These are phyloP conservation scores for Psammodynastes pulverulentus DNA, from an alignment of 2,113 vertebrate genomes.

Conservation along the genomic window DNA sequence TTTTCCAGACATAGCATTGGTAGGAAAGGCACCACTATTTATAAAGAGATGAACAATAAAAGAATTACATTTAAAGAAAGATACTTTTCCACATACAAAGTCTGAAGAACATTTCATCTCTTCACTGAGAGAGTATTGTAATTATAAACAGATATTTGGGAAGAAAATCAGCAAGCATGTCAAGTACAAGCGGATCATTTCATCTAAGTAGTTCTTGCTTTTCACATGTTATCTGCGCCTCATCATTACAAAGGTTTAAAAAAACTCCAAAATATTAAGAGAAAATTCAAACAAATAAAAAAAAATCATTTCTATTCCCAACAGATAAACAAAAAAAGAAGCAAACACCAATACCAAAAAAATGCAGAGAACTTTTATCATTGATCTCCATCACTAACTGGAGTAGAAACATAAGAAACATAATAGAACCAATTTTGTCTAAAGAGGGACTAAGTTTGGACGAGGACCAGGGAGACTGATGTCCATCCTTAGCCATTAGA, in stretches of 20 bases:
- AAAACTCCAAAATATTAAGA: neutral
- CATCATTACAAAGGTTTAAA: neutral
- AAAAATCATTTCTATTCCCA: neutral
- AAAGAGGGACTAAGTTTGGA: too few relatives aligned
- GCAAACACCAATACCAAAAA: too few relatives aligned
- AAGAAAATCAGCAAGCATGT: neutral
- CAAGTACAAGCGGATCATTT: neutral
- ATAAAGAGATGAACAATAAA: neutral
- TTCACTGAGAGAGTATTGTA: neutral
- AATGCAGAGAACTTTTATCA: too few relatives aligned
- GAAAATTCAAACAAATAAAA: too few relatives aligned
- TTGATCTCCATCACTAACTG: too few relatives aligned
- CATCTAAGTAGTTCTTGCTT: neutral
- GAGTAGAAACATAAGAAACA: too few relatives aligned
- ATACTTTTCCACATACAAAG: neutral
- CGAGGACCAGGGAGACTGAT: too few relatives aligned
- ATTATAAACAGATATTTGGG: conserved; percentile 12
- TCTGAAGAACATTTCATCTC: neutral
- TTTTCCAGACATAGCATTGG: neutral
- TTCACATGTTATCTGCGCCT: neutral
- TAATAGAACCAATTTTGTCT: too few relatives aligned
- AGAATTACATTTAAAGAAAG: neutral
- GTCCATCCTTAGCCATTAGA: neutral
- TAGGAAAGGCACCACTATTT: conserved; percentile 1
- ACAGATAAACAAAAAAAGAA: neutral